Evolutionary conservation across 2,797 vertebrate species (phyloP), one percentile per base, ranked within the genome.

Genomic region (Smutsia temminckii): DNA sequence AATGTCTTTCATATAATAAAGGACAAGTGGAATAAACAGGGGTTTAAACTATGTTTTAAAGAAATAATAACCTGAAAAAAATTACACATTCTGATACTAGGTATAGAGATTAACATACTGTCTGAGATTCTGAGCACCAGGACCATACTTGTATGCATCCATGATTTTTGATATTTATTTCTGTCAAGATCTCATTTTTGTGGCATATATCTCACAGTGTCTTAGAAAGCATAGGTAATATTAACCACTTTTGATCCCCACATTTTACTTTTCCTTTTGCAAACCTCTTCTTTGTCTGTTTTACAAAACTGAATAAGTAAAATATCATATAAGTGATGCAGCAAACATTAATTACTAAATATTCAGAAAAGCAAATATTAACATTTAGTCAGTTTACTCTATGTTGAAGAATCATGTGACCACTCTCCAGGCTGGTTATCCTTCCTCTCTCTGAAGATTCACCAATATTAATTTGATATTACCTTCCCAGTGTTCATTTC

Each of bases 1-100:
- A 89, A 85, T 69, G 42, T 91, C 27, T 81, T 75, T 86, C 23
- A 29, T 91, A 29, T 75, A 66, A 75, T 81, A 53, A 85, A 74
- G 34, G 17, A 20, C 32, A 74, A 66, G 11, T 37, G 8, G 80
- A 49, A 64, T 57, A 61, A 53, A 77, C 37, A 71, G 77, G 78
- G n/a, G 21, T 53, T 77, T 83, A 74, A 81, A 11, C 23, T 53
- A 79, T 42, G 7, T 71, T 92, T 69, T 89, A 89, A 68, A 40
- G 27, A 81, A 94, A 85, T 71, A 59, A n/a, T 20, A 68, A 81
- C 25, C 17, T 89, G 16, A 71, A 81, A 86, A 37, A 53, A 93
- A 23, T 49, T 11, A 25, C 8, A 79, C 49, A 11, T 40, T 32
- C 61, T 79, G 42, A 59, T 68, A 59, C 5, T 51, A 79, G 17